Evolutionary conservation across 2,113 vertebrate genomes (phyloP), one percentile per base, ranked within the genome.

Genomic region (Pluvianellus socialis): DNA sequence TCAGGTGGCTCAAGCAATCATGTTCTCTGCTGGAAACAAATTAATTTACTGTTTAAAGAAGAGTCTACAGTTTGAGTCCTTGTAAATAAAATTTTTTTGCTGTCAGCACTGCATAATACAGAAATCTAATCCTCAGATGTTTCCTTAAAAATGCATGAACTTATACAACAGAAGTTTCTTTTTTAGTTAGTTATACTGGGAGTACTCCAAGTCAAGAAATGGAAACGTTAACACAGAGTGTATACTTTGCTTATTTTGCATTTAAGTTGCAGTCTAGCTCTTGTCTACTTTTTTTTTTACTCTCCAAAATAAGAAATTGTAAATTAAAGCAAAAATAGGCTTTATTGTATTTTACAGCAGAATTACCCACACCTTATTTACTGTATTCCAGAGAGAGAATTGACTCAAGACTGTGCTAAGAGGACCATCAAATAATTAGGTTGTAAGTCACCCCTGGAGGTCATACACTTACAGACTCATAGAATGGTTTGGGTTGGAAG

Each of bases 1-100:
- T 91, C 61, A 86, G 49, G 56, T 93, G 84, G 59, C 93, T 96
- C 67, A 72, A 56, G 70, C 19, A 67, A 27, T 96, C 58, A 5
- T 74, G 20, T 90, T 96, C 91, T 84, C 95, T 93, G 86, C 89
- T 96, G 95, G 92, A 90, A 97, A 63, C 59, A 40, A 75, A 92
- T 92, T 92, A 56, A 88, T 94, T 77, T 79, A 45, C 73, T 82
- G 23, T 63, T 84, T 84, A 73, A 74, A 55, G 63, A 92, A 74
- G 32, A 83, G 30, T 27, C 56, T 73, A 30, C 56, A 49, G 22
- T 62, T 79, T 65, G 49, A 79, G 30, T 76, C 42, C 33, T 38
- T 38, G 38, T 38, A 38, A 38, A 66, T 65, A 42, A 9, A 14
- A 1, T 47, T 65, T 63, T 62, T 88, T 44, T 86, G 2, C n/a